These are phyloP conservation scores for Lysandra bellargus DNA, from an alignment of 2,888 invertebrate genomes.

Conservation along the genomic window DNA sequence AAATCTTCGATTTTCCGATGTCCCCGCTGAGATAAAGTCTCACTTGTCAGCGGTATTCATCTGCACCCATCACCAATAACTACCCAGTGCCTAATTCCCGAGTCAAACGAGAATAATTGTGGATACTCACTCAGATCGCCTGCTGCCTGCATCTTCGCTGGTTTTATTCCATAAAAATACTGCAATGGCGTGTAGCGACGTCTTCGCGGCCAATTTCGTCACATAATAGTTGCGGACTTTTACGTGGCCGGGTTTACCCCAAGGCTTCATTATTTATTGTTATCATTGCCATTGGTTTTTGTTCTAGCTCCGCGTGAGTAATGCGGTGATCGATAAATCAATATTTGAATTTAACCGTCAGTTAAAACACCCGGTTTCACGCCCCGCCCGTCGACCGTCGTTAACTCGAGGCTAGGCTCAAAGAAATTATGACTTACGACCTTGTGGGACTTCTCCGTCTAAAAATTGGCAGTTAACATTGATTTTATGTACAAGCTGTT, in stretches of 20 bases:
- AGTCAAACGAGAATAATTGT: no score
- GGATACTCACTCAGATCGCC: no score
- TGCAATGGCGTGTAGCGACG: background rate
- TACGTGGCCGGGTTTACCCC: slow-evolving; percentile 6
- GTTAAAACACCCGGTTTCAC: background rate
- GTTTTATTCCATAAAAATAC: slow-evolving; percentile 8
- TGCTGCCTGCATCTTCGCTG: background rate
- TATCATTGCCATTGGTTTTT: slow-evolving; percentile 11
- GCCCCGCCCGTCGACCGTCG: background rate
- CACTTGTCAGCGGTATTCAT: no score
- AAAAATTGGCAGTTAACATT: background rate
- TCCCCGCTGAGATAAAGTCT: no score
- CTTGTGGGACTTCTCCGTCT: background rate
- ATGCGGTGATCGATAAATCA: slow-evolving; percentile 11
- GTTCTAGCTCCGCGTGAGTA: slow-evolving; percentile 6
- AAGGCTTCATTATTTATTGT: slow-evolving; percentile 19
- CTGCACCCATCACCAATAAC: no score
- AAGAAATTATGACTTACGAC: background rate
- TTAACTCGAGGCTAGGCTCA: background rate
- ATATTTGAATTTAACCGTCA: slow-evolving; percentile 6
- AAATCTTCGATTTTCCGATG: no score
- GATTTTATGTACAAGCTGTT: no score
- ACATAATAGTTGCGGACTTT: background rate
- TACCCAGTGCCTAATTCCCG: no score
- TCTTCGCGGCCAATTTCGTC: slow-evolving; percentile 22